Percentiles rank a stretch among this genome's conserved stretches.
These are phyloP conservation scores for Onychomys leucogaster DNA, from an alignment of 2,797 vertebrate genomes.

Conservation along the genomic window DNA sequence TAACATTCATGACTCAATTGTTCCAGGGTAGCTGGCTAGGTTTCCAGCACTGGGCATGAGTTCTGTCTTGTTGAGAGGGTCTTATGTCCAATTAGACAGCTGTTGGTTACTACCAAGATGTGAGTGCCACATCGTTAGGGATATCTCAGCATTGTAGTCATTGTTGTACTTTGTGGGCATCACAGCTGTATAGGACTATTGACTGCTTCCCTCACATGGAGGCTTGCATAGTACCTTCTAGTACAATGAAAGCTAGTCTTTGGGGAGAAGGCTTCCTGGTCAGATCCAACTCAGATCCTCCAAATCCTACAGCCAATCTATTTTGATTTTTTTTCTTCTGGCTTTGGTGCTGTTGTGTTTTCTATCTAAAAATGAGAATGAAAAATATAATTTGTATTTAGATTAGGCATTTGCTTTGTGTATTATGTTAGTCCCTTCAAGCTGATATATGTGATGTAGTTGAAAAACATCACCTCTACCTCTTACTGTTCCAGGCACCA, in stretches of 20 bases:
- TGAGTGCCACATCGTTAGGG: not conserved
- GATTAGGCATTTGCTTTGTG: conserved; percentile 13
- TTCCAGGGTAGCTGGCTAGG: not conserved
- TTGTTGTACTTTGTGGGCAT: not conserved
- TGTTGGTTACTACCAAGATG: not conserved
- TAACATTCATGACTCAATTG: not conserved
- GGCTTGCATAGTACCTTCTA: not conserved
- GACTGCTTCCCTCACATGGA: not conserved
- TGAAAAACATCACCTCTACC: not conserved
- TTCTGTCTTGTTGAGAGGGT: not conserved
- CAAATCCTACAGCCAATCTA: not conserved
- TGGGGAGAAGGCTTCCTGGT: not conserved
- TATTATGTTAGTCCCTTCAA: conserved; percentile 40
- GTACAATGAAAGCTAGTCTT: not conserved
- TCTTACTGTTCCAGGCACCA: not conserved
- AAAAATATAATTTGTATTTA: conserved; percentile 48
- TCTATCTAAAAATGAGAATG: conserved; percentile 53
- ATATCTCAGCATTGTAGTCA: not conserved
- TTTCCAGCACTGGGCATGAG: not conserved
- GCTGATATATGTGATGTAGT: conserved; percentile 16
- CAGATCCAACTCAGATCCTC: not conserved
- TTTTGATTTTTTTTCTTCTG: not conserved
- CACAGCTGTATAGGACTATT: not conserved
- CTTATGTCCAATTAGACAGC: not conserved
- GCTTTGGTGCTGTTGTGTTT: conserved; percentile 32